Evolutionary conservation across 2,113 vertebrate species (phyloP).

Genomic region (Promerops cafer): DNA sequence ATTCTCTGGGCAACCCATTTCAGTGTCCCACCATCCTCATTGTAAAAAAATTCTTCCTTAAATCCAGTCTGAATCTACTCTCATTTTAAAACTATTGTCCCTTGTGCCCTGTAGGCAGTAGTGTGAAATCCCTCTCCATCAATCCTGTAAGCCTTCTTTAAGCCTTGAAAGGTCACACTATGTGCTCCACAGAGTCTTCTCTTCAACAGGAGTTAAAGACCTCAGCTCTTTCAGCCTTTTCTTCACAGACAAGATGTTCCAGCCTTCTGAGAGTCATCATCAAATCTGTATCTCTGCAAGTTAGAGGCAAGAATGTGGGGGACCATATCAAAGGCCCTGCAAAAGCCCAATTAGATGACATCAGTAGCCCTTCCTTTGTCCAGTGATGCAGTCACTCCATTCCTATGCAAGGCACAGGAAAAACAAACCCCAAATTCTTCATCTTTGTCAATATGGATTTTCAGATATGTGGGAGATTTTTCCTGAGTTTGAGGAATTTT

Average conservation of each 20-base stretch:
- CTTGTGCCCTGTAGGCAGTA: neutral
- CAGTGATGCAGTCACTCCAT: neutral
- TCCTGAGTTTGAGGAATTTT: neutral
- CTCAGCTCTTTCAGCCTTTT: neutral
- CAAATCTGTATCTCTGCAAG: neutral
- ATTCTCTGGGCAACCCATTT: neutral
- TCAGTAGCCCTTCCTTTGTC: neutral
- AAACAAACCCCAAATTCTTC: neutral
- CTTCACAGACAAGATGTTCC: neutral
- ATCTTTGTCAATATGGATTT: neutral
- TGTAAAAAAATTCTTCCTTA: neutral
- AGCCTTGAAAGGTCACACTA: neutral
- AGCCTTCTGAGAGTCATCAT: neutral
- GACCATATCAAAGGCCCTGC: neutral
- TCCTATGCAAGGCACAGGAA: neutral
- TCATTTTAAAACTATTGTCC: neutral
- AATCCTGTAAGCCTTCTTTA: neutral
- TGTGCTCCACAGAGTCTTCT: neutral
- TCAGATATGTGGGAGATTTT: neutral
- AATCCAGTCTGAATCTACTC: neutral
- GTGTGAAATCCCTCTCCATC: neutral
- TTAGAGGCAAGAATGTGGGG: neutral
- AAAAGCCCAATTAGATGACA: neutral
- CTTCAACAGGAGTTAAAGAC: accelerated
- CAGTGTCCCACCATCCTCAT: neutral